Evolutionary conservation across 1,140 invertebrate genomes (phyloP).

Genomic region (Ostrea edulis): DNA sequence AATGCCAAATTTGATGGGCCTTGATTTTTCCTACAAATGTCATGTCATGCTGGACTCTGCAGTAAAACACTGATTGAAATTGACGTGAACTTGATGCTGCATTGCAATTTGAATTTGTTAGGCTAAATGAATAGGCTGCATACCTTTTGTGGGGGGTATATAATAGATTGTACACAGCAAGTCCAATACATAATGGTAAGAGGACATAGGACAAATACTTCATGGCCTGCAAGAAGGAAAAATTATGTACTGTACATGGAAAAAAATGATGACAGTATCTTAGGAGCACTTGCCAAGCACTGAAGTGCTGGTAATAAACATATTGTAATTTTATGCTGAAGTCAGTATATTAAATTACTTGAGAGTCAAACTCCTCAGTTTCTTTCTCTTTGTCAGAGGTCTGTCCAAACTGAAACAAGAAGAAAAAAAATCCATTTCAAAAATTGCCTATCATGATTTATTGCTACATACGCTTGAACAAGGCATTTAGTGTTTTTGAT

Average conservation of each 20-base stretch:
- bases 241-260: not conserved
- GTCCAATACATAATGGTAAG: conserved; percentile 92
- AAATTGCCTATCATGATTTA: not conserved
- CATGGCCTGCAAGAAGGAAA: conserved; percentile 83
- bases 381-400: conserved; percentile 85
- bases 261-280: not conserved
- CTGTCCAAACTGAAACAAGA: conserved; percentile 73
- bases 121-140: conserved; percentile 16
- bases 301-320: not conserved
- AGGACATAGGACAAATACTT: conserved; percentile 93
- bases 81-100: too few species aligned
- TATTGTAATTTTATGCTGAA: not conserved
- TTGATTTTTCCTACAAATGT: too few species aligned
- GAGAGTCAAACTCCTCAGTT: conserved; percentile 92
- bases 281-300: not conserved
- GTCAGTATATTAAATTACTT: conserved; percentile 61
- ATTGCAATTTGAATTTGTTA: too few species aligned
- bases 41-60: too few species aligned
- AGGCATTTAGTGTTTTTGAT: too few species aligned
- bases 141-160: conserved; percentile 89
- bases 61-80: too few species aligned
- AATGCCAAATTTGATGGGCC: too few species aligned
- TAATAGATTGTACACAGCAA: conserved; percentile 91
- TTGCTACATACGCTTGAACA: too few species aligned
- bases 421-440: not conserved